Percentiles rank a stretch among this genome's conserved stretches.
These are phyloP conservation scores for Osmerus mordax DNA, from an alignment of 2,113 vertebrate species.

Conservation along the genomic window DNA sequence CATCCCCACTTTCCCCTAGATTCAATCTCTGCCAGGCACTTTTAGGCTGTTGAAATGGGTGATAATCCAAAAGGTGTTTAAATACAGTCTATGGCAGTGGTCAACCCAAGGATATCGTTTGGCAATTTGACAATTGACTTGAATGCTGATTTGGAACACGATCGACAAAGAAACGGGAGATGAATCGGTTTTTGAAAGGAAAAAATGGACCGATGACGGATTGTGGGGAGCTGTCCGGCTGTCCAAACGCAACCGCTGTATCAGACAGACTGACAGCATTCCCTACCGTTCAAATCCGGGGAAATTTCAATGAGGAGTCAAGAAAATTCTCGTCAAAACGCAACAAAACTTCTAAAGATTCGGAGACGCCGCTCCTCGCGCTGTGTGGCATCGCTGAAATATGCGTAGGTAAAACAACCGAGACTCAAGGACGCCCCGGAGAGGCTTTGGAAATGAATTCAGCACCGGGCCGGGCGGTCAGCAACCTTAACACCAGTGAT, in stretches of 20 bases:
- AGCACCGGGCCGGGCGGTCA: slow-evolving; percentile 77
- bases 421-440: slow-evolving; percentile 89
- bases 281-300: slow-evolving; percentile 82
- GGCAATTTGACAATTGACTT: slow-evolving; percentile 89
- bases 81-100: too few species aligned
- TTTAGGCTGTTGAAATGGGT: too few species aligned
- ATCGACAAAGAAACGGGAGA: slow-evolving; percentile 88
- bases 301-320: slow-evolving; percentile 87
- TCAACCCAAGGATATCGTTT: slow-evolving; percentile 79
- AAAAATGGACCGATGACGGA: slow-evolving; percentile 77
- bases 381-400: slow-evolving; percentile 85
- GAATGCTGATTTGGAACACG: slow-evolving; percentile 92
- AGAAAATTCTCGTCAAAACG: slow-evolving; percentile 92
- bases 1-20: too few species aligned
- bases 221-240: slow-evolving; percentile 81
- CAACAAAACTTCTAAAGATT: slow-evolving; percentile 85
- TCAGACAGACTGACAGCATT: slow-evolving; percentile 88
- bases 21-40: too few species aligned
- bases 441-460: slow-evolving; percentile 79
- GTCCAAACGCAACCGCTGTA: slow-evolving; percentile 78
- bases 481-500: slow-evolving; percentile 61
- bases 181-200: slow-evolving; percentile 84
- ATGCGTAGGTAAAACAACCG: slow-evolving; percentile 83
- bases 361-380: slow-evolving; percentile 78
- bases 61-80: not conserved